A percentile compares a stretch with the other conserved stretches of the same genome.
Evolutionary conservation across 2,888 invertebrate genomes (phyloP).

Genomic region (Hirudinaria manillensis): DNA sequence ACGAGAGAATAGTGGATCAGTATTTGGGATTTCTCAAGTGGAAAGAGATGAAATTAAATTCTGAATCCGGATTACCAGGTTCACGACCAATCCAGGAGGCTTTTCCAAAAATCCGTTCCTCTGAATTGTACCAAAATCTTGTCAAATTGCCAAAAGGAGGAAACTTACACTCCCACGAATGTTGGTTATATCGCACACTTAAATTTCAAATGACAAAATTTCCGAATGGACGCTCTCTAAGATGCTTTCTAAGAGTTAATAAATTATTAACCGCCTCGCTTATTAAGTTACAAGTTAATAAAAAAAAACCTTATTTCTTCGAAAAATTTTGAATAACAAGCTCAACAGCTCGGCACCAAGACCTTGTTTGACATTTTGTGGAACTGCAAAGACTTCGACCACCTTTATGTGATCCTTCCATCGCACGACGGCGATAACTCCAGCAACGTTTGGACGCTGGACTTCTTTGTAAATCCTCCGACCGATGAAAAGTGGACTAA

Average conservation of each 20-base stretch:
- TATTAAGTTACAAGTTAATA: too few relatives aligned
- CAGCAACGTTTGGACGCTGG: slow-evolving; percentile 33
- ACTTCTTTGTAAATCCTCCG: slow-evolving; percentile 38
- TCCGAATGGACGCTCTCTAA: too few relatives aligned
- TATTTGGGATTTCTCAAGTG: slow-evolving; percentile 40
- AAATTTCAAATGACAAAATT: too few relatives aligned
- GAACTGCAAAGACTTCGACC: slow-evolving; percentile 35
- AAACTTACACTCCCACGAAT: slow-evolving; percentile 40
- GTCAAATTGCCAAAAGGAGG: slow-evolving; percentile 41
- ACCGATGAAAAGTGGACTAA: slow-evolving; percentile 20
- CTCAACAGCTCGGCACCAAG: slow-evolving; percentile 32
- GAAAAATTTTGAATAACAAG: neutral
- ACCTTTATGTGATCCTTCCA: slow-evolving; percentile 34
- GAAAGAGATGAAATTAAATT: slow-evolving; percentile 36
- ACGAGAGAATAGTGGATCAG: slow-evolving; percentile 38
- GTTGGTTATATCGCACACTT: slow-evolving; percentile 23
- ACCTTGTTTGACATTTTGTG: slow-evolving; percentile 37
- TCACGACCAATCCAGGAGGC: slow-evolving; percentile 37
- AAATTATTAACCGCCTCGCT: too few relatives aligned
- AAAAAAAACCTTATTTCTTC: neutral
- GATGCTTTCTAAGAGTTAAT: too few relatives aligned
- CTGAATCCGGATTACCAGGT: slow-evolving; percentile 35
- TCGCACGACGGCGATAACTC: neutral
- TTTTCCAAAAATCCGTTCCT: slow-evolving; percentile 31
- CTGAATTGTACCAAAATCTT: slow-evolving; percentile 38